Evolutionary conservation across 2,113 vertebrate genomes (phyloP).

Genomic region (Clarias macrocephalus): DNA sequence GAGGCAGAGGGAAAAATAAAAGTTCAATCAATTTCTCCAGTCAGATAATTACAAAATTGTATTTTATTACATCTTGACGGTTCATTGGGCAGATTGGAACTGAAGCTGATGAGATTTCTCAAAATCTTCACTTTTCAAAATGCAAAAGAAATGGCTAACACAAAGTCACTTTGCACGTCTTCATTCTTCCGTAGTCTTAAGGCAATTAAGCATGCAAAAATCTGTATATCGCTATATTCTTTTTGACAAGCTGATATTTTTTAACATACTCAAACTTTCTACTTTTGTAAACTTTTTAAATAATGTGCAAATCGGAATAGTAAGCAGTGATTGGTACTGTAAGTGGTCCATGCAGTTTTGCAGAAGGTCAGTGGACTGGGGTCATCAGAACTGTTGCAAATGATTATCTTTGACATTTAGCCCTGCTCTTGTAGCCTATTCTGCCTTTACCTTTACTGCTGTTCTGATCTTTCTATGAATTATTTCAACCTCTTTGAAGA

Average conservation of each 20-base stretch:
- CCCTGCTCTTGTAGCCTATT: slow-evolving; percentile 23
- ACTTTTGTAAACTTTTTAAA: background rate
- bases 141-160: background rate
- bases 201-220: background rate
- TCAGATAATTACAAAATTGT: slow-evolving; percentile 20
- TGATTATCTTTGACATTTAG: slow-evolving; percentile 13
- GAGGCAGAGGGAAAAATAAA: background rate
- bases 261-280: background rate
- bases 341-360: background rate
- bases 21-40: slow-evolving; percentile 5
- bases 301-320: background rate
- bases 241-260: background rate
- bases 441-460: background rate
- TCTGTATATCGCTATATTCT: background rate
- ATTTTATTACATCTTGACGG: slow-evolving; percentile 35
- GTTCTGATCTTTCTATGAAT: background rate
- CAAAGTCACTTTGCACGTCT: background rate
- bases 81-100: slow-evolving; percentile 29
- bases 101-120: slow-evolving; percentile 21
- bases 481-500: slow-evolving; percentile 3
- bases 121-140: background rate
- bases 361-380: slow-evolving; percentile 17
- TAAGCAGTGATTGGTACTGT: background rate
- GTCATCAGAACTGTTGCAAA: slow-evolving; percentile 16
- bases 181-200: background rate